Percentiles rank a stretch among this genome's conserved stretches.
phyloP scores from a whole-genome alignment of 2,113 vertebrate species.

The Tichodroma muraria region DNA sequence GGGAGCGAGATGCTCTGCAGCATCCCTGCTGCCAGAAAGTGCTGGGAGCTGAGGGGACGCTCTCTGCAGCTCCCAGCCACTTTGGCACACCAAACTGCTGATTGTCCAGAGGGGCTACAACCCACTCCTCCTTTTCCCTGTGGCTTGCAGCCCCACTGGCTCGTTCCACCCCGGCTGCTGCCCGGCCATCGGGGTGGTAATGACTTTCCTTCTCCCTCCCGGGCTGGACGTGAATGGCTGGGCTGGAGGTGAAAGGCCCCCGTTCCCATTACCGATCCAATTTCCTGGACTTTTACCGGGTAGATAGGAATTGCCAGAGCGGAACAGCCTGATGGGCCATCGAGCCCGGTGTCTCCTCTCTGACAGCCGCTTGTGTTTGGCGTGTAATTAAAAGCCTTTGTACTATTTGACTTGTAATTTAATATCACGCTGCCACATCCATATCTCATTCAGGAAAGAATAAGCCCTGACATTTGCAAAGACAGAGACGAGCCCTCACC shows the following conservation, averaged over 20 bases:
- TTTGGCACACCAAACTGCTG: fast-evolving
- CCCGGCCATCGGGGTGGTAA: not conserved
- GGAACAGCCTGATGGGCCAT: constrained; percentile 71
- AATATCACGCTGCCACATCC: not conserved
- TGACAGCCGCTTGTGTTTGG: constrained; percentile 56
- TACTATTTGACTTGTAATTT: constrained; percentile 59
- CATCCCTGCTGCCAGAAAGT: not conserved
- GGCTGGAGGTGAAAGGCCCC: constrained; percentile 75
- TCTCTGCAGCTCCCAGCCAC: fast-evolving
- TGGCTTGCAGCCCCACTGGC: not conserved
- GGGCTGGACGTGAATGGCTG: constrained; percentile 50
- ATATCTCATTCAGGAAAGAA: constrained; percentile 1
- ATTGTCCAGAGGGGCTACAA: fast-evolving
- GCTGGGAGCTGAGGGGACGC: not conserved
- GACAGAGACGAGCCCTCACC: not conserved
- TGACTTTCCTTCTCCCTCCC: constrained; percentile 47
- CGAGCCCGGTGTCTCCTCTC: constrained; percentile 61
- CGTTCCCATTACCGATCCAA: constrained; percentile 77
- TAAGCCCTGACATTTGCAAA: not conserved
- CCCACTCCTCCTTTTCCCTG: fast-evolving
- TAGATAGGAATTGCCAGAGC: constrained; percentile 73
- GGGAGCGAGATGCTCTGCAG: not conserved
- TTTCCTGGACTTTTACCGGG: constrained; percentile 69
- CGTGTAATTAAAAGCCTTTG: constrained; percentile 55
- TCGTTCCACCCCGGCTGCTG: not conserved